Percentiles rank a stretch among this genome's conserved stretches.
Conservation (phyloP, 1,140 invertebrate genomes). For the Zaprionus tsacasi region DNA sequence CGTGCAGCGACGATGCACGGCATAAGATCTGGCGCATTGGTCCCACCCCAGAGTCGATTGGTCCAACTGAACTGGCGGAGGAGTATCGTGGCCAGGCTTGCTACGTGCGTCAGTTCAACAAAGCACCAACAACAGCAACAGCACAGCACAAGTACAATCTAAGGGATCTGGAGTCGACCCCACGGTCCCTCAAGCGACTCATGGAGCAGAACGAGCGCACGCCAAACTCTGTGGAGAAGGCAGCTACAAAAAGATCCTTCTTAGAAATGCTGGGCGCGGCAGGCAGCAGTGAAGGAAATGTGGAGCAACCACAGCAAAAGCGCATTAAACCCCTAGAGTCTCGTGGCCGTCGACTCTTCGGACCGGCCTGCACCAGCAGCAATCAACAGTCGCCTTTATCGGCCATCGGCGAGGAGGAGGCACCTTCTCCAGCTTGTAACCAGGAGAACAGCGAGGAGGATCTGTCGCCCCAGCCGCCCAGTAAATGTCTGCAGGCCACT, state of each 20-base stretch:
- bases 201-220: slow-evolving; percentile 82
- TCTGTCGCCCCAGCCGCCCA: slow-evolving; percentile 39
- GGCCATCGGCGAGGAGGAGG: slow-evolving; percentile 57
- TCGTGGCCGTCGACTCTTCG: slow-evolving; percentile 67
- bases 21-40: slow-evolving; percentile 91
- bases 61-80: slow-evolving; percentile 84
- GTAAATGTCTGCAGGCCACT: slow-evolving; percentile 43
- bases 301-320: slow-evolving; percentile 67
- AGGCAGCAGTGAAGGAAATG: slow-evolving; percentile 12
- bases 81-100: slow-evolving; percentile 86
- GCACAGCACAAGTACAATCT: slow-evolving; percentile 79
- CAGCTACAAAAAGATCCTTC: slow-evolving; percentile 68
- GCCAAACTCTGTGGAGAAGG: slow-evolving; percentile 72
- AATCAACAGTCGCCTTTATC: slow-evolving; percentile 28
- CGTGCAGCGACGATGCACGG: slow-evolving; percentile 91
- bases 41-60: slow-evolving; percentile 84
- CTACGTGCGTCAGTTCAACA: slow-evolving; percentile 74
- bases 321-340: slow-evolving; percentile 83
- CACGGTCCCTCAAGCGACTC: slow-evolving; percentile 84
- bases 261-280: slow-evolving; percentile 71
- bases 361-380: slow-evolving; percentile 40
- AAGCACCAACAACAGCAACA: slow-evolving; percentile 14
- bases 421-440: slow-evolving; percentile 46
- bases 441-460: slow-evolving; percentile 62
- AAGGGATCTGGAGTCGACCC: slow-evolving; percentile 85